Conservation (phyloP, 2,113 vertebrate species). For the Plectropomus leopardus region DNA sequence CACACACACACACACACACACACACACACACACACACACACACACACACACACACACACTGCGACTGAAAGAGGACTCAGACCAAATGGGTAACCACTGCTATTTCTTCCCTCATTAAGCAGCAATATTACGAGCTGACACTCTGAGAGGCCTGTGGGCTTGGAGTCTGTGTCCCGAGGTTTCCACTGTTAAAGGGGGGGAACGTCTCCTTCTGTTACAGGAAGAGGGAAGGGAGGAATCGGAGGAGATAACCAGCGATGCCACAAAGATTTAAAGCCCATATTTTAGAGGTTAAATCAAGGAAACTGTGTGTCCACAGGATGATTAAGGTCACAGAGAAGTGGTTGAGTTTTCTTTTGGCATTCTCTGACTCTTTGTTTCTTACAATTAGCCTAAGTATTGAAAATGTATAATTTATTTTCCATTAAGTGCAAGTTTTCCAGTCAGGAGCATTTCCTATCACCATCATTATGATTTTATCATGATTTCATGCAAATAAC, state of each 20-base stretch:
- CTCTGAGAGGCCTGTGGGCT: constrained; percentile 67
- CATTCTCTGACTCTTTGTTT: constrained; percentile 10
- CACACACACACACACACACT: constrained; percentile 37
- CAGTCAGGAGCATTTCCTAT: constrained; percentile 5
- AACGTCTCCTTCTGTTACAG: constrained; percentile 63
- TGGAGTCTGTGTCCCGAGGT: constrained; percentile 62
- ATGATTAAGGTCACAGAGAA: constrained; percentile 44
- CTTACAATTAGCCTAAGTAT: constrained; percentile 12
- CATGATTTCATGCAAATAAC: background rate
- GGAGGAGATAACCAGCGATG: constrained; percentile 48
- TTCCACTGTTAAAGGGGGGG: constrained; percentile 43
- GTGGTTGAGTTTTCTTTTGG: constrained; percentile 27
- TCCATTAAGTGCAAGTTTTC: constrained; percentile 10
- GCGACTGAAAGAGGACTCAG: constrained; percentile 50
- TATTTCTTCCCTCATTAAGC: constrained; percentile 77
- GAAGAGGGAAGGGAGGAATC: constrained; percentile 52
- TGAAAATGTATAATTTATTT: constrained; percentile 16
- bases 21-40: constrained; percentile 38
- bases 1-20: constrained; percentile 44
- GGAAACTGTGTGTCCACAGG: constrained; percentile 43
- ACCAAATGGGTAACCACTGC: constrained; percentile 67
- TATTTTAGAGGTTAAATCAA: constrained; percentile 58
- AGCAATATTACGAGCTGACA: constrained; percentile 69
- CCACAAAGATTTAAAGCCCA: constrained; percentile 52
- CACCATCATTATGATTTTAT: background rate